Evolutionary conservation across 1,140 invertebrate genomes (phyloP).

Genomic region (Phocides pigmalion): DNA sequence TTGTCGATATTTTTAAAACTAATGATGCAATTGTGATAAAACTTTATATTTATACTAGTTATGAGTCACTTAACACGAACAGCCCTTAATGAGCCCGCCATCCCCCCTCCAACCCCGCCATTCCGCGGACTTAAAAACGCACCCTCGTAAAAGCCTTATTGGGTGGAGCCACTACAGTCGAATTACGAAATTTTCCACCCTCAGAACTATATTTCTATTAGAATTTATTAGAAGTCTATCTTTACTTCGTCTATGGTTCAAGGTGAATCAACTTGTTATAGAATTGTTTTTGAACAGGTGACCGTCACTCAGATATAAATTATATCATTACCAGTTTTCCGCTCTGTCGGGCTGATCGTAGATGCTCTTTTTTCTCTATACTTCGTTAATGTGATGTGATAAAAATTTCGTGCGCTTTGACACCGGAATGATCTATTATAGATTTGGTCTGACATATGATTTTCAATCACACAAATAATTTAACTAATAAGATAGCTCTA

Average conservation of each 20-base stretch:
- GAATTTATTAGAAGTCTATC: background rate
- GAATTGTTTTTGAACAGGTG: slow-evolving; percentile 15
- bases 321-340: slow-evolving; percentile 23
- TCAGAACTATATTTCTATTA: background rate
- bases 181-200: no score
- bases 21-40: no score
- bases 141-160: no score
- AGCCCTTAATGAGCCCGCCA: no score
- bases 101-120: no score
- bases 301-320: slow-evolving; percentile 10
- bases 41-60: no score
- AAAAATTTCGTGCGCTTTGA: background rate
- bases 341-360: slow-evolving; percentile 18
- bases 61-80: no score
- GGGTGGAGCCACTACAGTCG: no score
- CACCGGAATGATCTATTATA: slow-evolving; percentile 7
- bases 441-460: background rate
- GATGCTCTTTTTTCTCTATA: slow-evolving; percentile 16
- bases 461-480: slow-evolving; percentile 3
- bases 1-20: no score
- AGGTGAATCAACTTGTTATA: slow-evolving; percentile 22
- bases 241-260: background rate
- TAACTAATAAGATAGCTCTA: background rate
- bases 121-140: no score
- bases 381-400: slow-evolving; percentile 1